These are phyloP conservation scores for Oligia latruncula DNA, from an alignment of 2,888 invertebrate genomes.

Conservation along the genomic window DNA sequence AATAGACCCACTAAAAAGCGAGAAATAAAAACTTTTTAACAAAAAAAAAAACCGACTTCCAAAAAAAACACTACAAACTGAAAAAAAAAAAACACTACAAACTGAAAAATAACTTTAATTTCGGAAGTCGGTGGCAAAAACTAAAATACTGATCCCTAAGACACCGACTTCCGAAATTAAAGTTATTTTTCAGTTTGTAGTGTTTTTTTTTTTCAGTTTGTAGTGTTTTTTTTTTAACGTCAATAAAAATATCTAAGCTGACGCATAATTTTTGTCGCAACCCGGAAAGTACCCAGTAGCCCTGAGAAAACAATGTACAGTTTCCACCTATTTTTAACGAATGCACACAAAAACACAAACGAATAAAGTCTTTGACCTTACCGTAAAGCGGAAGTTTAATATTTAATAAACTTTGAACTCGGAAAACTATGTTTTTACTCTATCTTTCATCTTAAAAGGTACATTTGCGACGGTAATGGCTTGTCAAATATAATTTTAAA, in stretches of 20 bases:
- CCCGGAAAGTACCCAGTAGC: conserved; percentile 9
- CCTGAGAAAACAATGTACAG: background rate
- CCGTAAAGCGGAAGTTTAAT: background rate
- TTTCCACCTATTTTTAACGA: conserved; percentile 20
- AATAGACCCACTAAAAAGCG: no score
- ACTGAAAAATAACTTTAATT: no score
- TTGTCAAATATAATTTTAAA: background rate
- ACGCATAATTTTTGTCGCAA: background rate
- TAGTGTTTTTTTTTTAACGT: no score
- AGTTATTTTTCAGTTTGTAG: no score
- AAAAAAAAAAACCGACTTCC: no score
- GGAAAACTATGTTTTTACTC: background rate
- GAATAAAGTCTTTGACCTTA: conserved; percentile 13
- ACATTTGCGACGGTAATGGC: background rate
- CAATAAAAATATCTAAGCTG: background rate
- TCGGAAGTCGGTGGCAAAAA: no score
- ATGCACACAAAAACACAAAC: conserved; percentile 19
- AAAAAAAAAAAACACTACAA: no score
- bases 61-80: no score
- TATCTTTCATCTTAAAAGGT: background rate
- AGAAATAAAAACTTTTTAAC: no score
- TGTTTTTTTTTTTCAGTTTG: no score
- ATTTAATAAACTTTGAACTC: conserved; percentile 9
- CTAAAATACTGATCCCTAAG: no score
- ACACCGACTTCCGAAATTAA: no score